Evolutionary conservation across 2,888 invertebrate species (phyloP), one percentile per base, ranked within the genome.

Genomic region (Lasioglossum leucozonium): DNA sequence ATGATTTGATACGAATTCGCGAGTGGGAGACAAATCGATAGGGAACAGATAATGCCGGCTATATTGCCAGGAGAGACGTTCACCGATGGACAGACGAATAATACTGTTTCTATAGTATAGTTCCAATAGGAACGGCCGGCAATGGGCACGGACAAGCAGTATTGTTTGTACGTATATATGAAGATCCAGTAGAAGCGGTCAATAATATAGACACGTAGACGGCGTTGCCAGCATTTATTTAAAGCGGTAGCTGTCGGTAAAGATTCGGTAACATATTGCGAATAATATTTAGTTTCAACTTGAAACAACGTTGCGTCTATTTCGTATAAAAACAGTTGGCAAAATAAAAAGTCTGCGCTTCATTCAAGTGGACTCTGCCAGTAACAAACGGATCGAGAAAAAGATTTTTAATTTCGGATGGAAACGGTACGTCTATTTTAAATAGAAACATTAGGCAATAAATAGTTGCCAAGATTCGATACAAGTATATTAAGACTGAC

Each of bases 1-100:
- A 26, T 18, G 65, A 65, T 65, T 72, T 26, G 58, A 37, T 55
- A 58, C 30, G 62, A 44, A 40, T 34, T 34, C 1, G 62, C 62
- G 55, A 40, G 74, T 55, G 79, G 75, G 58, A 34, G 71, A 4
- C 34, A 65, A 34, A 65, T 65, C 65, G 65, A 65, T 65, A 34
- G 65, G 26, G 37, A 40, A 18, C 34, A 18, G 55, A 65, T 18
- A 22, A 30, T 26, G 5, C 58, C 26, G 58, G 22, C 26, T 58
- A 13, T 26, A 26, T 58, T 5, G 26, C 26, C 58, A 13, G n/a
- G 4, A 26, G 58, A 58, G 26, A 58, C 58, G 58, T 16, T 26
- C 58, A 4, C 26, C 26, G 13, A 30, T 13, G 26, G 58, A 26
- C 58, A 58, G 13, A 26, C 58, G 58, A 58, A 58, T 58, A 58